Percentiles rank a stretch among this genome's conserved stretches.
phyloP scores from a whole-genome alignment of 2,888 invertebrate species.

The Eupithecia tripunctaria region DNA sequence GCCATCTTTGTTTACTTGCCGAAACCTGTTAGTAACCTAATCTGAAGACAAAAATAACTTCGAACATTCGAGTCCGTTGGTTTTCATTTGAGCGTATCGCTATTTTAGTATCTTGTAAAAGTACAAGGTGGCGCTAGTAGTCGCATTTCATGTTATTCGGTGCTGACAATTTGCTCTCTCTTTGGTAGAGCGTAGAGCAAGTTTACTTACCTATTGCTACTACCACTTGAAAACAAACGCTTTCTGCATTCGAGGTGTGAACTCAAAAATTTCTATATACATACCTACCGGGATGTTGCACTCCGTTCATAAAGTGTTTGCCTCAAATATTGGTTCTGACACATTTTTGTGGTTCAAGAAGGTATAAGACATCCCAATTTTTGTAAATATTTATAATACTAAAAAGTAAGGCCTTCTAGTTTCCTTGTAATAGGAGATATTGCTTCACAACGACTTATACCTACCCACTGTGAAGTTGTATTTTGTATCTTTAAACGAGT shows the following conservation, averaged over 20 bases:
- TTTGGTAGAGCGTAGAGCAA: not conserved
- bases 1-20: conserved; percentile 33
- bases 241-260: conserved; percentile 26
- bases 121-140: conserved; percentile 34
- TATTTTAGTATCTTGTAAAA: conserved; percentile 9
- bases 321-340: not conserved
- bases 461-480: no score
- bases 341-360: not conserved
- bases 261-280: not conserved
- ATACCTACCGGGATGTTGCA: conserved; percentile 4
- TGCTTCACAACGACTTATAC: no score
- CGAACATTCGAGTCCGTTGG: not conserved
- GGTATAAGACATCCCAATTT: not conserved
- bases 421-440: not conserved
- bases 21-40: conserved; percentile 9
- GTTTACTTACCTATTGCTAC: not conserved
- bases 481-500: no score
- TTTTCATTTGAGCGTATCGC: conserved; percentile 22
- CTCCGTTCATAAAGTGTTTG: conserved; percentile 9
- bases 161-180: not conserved
- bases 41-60: not conserved
- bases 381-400: not conserved
- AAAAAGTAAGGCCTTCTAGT: not conserved
- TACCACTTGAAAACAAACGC: conserved; percentile 20
- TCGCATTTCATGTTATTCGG: not conserved